A percentile compares a stretch with the other conserved stretches of the same genome.
These are phyloP conservation scores for Apaloderma vittatum DNA, from an alignment of 2,113 vertebrate species.

Conservation along the genomic window DNA sequence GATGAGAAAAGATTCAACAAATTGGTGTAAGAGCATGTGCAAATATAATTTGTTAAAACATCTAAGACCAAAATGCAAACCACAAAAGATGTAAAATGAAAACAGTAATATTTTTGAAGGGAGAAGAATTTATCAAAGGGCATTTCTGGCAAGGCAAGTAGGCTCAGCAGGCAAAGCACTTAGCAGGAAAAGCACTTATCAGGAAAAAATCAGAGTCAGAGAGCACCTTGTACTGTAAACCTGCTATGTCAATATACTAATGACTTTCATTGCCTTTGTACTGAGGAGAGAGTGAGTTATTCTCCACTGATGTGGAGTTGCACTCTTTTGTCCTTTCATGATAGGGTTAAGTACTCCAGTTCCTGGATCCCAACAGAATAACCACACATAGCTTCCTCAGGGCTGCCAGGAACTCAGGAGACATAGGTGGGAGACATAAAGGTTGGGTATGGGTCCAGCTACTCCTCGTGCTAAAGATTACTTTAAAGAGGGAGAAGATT, in stretches of 20 bases:
- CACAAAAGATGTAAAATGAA: background rate
- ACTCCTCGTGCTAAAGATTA: background rate
- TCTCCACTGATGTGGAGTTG: background rate
- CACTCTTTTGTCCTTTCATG: background rate
- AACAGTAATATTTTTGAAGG: background rate
- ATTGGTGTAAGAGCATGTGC: background rate
- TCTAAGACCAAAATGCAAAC: background rate
- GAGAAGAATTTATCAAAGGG: background rate
- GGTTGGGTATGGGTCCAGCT: background rate
- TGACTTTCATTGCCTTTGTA: background rate
- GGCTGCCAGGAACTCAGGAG: background rate
- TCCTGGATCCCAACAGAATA: background rate
- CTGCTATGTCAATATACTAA: background rate
- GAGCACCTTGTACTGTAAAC: background rate
- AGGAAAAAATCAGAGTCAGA: background rate
- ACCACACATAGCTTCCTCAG: background rate
- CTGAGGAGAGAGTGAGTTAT: background rate
- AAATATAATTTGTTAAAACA: conserved; percentile 28
- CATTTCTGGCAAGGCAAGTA: background rate
- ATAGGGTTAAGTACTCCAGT: background rate
- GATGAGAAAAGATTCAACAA: background rate
- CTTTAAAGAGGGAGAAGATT: background rate
- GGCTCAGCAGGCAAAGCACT: background rate
- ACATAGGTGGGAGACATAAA: background rate
- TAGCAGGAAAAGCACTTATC: conserved; percentile 29